Evolutionary conservation across 2,888 invertebrate genomes (phyloP), one percentile per base, ranked within the genome.

Genomic region (Lasioglossum villosulum): DNA sequence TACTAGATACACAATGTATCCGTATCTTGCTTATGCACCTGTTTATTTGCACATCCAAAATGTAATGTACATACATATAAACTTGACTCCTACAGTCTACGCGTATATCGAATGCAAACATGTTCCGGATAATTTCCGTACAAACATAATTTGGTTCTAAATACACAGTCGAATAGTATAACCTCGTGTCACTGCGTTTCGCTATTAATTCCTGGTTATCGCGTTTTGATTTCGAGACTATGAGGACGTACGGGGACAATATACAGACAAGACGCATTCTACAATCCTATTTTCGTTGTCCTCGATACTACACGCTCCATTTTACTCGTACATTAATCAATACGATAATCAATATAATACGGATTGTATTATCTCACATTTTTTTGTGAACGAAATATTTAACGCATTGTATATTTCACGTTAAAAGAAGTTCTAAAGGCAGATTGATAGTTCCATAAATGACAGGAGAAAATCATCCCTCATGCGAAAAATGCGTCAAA

Each of bases 91-190:
- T 27, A 16, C 23, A 37, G 8, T n/a, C n/a, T n/a, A n/a, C 23
- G 16, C 30, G 52, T 73, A 82, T 73, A 73, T 73, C 34, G 52
- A 68, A 79, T 39, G 79, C 52, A 81, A 81, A 81, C 66, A 79
- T 42, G 42, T 48, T 68, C 42, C 42, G 16, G 14, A 37, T 79
- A 79, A 74, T 73, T 68, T 73, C 80, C 56, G 45, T 71, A 45
- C 59, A 78, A 81, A 81, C 34, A 71, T 39, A 45, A 71, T 78
- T 78, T 78, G 27, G 6, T 37, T 56, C 78, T 71, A 78, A 78
- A 78, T 71, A 81, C 78, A 81, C 56, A 45, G 71, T 37, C 59
- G 70, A 59, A 23, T 42, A 14, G 6, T 37, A 27, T 27, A 37
- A n/a, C 30, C 10, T 23, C 27, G 19, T 56, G n/a, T 56, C 48